Evolutionary conservation across 2,888 invertebrate genomes (phyloP).

Genomic region (Lapara coniferarum): DNA sequence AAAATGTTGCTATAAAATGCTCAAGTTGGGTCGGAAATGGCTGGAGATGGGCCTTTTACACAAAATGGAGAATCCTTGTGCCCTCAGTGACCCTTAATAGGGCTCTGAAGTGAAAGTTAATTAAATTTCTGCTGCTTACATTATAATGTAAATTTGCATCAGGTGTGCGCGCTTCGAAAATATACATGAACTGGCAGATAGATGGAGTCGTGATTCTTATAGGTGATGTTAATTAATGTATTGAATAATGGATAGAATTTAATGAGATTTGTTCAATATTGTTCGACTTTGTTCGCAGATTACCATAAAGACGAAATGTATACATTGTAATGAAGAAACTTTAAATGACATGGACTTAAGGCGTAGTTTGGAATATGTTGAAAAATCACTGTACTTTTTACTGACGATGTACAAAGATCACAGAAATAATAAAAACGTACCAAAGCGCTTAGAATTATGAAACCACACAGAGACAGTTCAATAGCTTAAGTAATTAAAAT

Average conservation of each 20-base stretch:
- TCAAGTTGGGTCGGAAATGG: slow-evolving; percentile 60
- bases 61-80: slow-evolving; percentile 61
- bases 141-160: slow-evolving; percentile 71
- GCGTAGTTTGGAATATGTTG: no score
- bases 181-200: slow-evolving; percentile 8
- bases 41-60: slow-evolving; percentile 64
- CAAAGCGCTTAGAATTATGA: no score
- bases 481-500: not conserved
- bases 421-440: no score
- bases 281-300: no score
- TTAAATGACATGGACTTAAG: no score
- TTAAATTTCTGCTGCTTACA: slow-evolving; percentile 75
- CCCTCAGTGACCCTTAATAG: slow-evolving; percentile 66
- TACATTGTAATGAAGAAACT: no score
- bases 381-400: no score
- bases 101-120: slow-evolving; percentile 74
- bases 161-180: slow-evolving; percentile 38
- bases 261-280: not conserved
- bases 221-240: not conserved
- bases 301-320: no score
- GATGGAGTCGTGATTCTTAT: not conserved
- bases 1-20: slow-evolving; percentile 60
- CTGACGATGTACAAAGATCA: no score
- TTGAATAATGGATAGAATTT: not conserved
- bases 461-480: no score